A percentile compares a stretch with the other conserved stretches of the same genome.
Conservation (phyloP, 2,888 invertebrate genomes). For the Pachymerium ferrugineum region DNA sequence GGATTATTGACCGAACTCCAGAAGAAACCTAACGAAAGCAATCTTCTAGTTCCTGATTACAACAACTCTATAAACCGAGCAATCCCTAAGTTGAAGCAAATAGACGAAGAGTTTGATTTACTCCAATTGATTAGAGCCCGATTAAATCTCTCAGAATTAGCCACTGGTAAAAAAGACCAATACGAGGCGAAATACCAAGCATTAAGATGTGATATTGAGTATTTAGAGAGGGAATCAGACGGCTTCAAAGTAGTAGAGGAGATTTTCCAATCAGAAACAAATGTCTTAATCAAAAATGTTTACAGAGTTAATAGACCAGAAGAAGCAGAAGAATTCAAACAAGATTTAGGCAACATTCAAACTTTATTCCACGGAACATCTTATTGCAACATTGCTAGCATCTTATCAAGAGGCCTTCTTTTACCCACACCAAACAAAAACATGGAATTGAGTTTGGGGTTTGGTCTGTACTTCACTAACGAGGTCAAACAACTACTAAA, state of each 20-base stretch:
- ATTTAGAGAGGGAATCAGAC: background rate
- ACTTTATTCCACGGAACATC: background rate
- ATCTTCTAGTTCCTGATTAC: too few species aligned
- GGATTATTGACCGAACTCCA: background rate
- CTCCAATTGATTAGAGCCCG: background rate
- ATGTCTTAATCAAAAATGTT: background rate
- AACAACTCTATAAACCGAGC: background rate
- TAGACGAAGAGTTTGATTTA: background rate
- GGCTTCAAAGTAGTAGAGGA: background rate
- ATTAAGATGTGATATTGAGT: conserved; percentile 1
- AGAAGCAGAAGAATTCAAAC: background rate
- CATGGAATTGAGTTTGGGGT: background rate
- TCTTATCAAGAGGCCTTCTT: background rate
- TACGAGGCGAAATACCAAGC: conserved; percentile 1
- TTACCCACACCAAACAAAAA: background rate
- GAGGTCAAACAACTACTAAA: background rate
- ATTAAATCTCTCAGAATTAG: background rate
- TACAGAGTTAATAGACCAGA: background rate
- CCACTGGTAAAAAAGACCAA: background rate
- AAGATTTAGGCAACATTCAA: background rate
- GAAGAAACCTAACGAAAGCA: too few species aligned
- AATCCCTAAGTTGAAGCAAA: too few species aligned
- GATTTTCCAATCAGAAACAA: background rate
- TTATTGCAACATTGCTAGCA: background rate
- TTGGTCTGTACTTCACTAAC: background rate